Evolutionary conservation across 1,140 invertebrate genomes (phyloP).

Genomic region (Neodiprion virginianus): DNA sequence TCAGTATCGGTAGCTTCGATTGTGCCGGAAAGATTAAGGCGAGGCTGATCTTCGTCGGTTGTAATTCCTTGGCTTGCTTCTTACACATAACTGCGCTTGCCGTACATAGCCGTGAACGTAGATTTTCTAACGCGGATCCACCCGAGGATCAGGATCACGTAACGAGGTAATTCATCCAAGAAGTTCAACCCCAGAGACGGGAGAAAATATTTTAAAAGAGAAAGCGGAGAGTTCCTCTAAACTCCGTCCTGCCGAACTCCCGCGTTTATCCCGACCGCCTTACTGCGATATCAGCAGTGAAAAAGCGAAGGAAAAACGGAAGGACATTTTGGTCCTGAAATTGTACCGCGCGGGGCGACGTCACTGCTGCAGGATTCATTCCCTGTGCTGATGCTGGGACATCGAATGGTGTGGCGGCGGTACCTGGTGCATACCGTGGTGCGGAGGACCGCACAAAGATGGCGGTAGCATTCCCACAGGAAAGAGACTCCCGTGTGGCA

Average conservation of each 20-base stretch:
- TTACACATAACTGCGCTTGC: not conserved
- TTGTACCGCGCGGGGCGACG: not conserved
- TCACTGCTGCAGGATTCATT: constrained; percentile 37
- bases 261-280: not conserved
- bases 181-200: not conserved
- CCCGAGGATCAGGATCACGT: not conserved
- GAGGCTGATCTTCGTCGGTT: no score
- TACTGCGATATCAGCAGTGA: no score
- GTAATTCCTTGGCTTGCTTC: not conserved
- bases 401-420: constrained; percentile 45
- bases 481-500: constrained; percentile 47
- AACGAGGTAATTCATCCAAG: not conserved
- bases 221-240: not conserved
- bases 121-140: not conserved
- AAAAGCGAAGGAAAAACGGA: no score
- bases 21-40: no score
- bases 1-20: no score
- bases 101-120: no score
- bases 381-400: constrained; percentile 46
- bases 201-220: not conserved
- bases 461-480: constrained; percentile 48
- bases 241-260: not conserved
- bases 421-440: constrained; percentile 36
- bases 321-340: not conserved
- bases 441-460: constrained; percentile 4